These are phyloP conservation scores for Philonicus albiceps DNA, from an alignment of 2,888 invertebrate species.

Conservation along the genomic window DNA sequence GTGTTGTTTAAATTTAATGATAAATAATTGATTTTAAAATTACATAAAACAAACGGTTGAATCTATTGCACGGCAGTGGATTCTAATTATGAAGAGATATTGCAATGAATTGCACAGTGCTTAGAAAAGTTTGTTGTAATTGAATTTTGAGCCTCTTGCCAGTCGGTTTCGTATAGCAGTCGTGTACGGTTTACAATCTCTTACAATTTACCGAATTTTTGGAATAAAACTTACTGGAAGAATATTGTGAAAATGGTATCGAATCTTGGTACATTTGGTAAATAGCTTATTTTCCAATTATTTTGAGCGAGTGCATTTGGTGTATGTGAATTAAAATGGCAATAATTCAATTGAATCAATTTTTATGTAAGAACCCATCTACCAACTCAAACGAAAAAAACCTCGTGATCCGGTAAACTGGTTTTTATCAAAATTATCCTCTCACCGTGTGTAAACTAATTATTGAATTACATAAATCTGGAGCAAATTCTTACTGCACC, in stretches of 20 bases:
- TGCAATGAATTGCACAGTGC: neutral
- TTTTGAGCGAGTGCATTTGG: neutral
- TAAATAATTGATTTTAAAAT: neutral
- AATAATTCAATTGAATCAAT: neutral
- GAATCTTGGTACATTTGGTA: neutral
- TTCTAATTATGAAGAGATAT: constrained; percentile 45
- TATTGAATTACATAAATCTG: neutral
- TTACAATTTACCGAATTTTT: neutral
- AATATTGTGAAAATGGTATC: neutral
- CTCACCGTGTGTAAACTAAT: neutral
- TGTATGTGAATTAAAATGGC: neutral
- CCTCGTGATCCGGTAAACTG: neutral
- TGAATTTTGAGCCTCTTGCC: neutral
- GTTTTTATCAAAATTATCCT: neutral
- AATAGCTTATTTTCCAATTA: neutral
- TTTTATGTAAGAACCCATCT: neutral
- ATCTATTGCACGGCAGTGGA: neutral
- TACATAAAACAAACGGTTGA: neutral
- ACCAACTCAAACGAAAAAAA: neutral
- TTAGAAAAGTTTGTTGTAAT: neutral
- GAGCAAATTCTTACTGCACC: neutral
- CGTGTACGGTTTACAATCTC: neutral
- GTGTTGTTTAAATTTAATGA: no score
- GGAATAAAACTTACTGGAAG: neutral
- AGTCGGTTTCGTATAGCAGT: neutral